A percentile compares a stretch with the other conserved stretches of the same genome.
These are phyloP conservation scores for Cephus pulcher DNA, from an alignment of 2,888 invertebrate genomes.

Conservation along the genomic window DNA sequence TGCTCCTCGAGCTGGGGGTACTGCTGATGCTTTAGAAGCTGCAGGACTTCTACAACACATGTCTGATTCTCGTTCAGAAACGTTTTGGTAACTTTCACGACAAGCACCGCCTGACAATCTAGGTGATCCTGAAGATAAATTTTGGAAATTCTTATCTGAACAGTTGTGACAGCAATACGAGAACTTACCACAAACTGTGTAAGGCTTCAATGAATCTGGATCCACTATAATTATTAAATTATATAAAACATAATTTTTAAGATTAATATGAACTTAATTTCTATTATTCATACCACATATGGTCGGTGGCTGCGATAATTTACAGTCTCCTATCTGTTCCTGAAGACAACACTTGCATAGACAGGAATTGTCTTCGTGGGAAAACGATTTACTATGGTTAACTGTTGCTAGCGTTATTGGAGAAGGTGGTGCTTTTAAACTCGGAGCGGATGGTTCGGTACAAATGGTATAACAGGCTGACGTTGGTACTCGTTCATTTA, in stretches of 20 bases:
- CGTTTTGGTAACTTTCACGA: slow-evolving; percentile 28
- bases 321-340: slow-evolving; percentile 15
- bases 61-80: slow-evolving; percentile 28
- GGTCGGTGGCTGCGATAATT: background rate
- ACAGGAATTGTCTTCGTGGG: slow-evolving; percentile 37
- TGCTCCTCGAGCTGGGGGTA: slow-evolving; percentile 38
- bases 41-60: slow-evolving; percentile 49
- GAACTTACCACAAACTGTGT: slow-evolving; percentile 12
- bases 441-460: slow-evolving; percentile 31
- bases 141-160: background rate
- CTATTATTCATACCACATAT: slow-evolving; percentile 2
- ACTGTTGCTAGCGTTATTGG: slow-evolving; percentile 23
- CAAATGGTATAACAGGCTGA: slow-evolving; percentile 39
- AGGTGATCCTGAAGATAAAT: slow-evolving; percentile 16
- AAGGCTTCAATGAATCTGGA: slow-evolving; percentile 5
- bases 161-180: background rate
- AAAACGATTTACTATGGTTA: slow-evolving; percentile 25
- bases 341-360: slow-evolving; percentile 36
- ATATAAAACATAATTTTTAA: background rate
- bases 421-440: slow-evolving; percentile 19
- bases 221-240: background rate
- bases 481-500: slow-evolving; percentile 43
- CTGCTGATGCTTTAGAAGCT: slow-evolving; percentile 29
- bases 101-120: slow-evolving; percentile 48
- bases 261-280: background rate